Percentiles rank a stretch among this genome's conserved stretches.
These are phyloP conservation scores for Sinocyclocheilus anshuiensis DNA, from an alignment of 2,113 vertebrate species.

Conservation along the genomic window DNA sequence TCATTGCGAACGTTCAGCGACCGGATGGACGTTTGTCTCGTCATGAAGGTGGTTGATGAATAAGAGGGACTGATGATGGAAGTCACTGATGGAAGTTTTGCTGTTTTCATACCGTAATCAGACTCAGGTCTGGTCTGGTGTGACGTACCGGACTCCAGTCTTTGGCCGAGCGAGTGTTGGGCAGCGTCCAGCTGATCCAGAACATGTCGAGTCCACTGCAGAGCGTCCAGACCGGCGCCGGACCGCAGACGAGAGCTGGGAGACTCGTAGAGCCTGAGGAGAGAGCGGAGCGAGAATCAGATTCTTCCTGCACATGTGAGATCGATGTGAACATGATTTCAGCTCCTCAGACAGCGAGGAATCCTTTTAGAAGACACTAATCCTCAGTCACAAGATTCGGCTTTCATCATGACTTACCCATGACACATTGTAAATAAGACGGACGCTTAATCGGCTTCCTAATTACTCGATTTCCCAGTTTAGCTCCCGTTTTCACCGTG, in stretches of 20 bases:
- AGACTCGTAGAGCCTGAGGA: conserved; percentile 84
- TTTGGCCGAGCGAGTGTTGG: conserved; percentile 83
- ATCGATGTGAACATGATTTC: not conserved
- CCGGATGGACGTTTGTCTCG: no score
- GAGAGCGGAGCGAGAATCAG: not conserved
- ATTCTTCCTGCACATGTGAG: no score
- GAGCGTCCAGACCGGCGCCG: conserved; percentile 71
- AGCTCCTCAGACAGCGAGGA: not conserved
- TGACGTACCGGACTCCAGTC: conserved; percentile 84
- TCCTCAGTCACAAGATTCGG: not conserved
- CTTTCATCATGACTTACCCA: not conserved
- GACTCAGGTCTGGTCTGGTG: not conserved
- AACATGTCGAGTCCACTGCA: conserved; percentile 89
- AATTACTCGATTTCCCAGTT: not conserved
- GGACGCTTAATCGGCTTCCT: not conserved
- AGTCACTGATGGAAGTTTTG: not conserved
- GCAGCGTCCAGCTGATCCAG: conserved; percentile 84
- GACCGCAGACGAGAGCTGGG: conserved; percentile 70
- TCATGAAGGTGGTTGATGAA: not conserved
- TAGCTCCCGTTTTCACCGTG: not conserved
- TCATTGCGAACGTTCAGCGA: no score
- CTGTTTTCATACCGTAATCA: not conserved
- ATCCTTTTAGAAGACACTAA: not conserved
- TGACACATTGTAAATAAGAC: not conserved
- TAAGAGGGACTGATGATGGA: no score